Evolutionary conservation across 2,888 invertebrate genomes (phyloP).

Genomic region (Tenthredo notha): DNA sequence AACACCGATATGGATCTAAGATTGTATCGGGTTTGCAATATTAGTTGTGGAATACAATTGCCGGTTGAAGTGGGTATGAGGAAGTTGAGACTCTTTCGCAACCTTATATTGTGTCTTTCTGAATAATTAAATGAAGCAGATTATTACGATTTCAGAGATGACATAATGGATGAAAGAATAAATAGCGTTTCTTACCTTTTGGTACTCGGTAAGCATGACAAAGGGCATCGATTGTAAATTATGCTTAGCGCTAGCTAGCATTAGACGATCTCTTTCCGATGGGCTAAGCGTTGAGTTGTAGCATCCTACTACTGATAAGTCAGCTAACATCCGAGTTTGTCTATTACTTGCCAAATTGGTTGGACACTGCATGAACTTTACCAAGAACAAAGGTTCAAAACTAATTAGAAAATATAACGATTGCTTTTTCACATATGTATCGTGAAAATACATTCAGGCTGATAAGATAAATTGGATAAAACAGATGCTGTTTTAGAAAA

Average conservation of each 20-base stretch:
- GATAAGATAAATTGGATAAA: not conserved
- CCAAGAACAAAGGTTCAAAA: not conserved
- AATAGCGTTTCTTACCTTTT: slow-evolving; percentile 83
- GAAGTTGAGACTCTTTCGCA: not conserved
- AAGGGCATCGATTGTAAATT: slow-evolving; percentile 98
- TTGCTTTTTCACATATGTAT: not conserved
- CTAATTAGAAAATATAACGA: not conserved
- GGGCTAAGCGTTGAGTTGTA: slow-evolving; percentile 92
- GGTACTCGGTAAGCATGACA: slow-evolving; percentile 97
- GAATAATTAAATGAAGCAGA: not conserved
- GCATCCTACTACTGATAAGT: slow-evolving; percentile 96
- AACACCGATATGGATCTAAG: not conserved
- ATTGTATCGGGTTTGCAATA: slow-evolving; percentile 3
- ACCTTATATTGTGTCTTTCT: not conserved
- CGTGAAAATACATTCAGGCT: not conserved
- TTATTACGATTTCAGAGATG: not conserved
- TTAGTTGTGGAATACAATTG: not conserved
- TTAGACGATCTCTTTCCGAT: slow-evolving; percentile 88
- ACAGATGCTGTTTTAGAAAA: not conserved
- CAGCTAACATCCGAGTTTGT: slow-evolving; percentile 98
- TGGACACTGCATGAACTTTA: slow-evolving; percentile 92
- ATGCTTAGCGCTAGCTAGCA: slow-evolving; percentile 96
- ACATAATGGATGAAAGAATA: not conserved
- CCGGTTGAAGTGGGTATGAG: not conserved
- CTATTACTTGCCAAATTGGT: slow-evolving; percentile 97